Base-by-base conservation (phyloP, 2,888 invertebrate species). In the Lasioglossum vierecki region DNA sequence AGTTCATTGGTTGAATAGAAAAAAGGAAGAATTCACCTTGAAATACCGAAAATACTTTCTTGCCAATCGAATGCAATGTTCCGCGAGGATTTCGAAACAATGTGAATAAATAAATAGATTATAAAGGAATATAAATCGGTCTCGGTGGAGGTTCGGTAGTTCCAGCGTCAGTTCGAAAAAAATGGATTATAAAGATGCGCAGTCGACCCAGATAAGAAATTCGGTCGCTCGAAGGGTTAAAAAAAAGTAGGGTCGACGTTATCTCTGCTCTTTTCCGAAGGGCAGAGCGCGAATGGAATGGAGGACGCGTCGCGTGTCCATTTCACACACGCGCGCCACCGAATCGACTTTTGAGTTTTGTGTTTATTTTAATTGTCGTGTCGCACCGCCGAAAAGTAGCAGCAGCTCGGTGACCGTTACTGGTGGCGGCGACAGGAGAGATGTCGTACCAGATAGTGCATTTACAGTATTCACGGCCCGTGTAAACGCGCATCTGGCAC, bases 361-460 rank as follows among this genome's bases (percentile, higher is more conserved):
- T 46, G 15, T 71, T 13, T 41, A 8, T 13, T 73, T 60, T 60
- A 30, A 63, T 68, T 46, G 30, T 46, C 53, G 44, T 39, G 63
- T 79, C 46, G 72, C 70, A 76, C 76, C 78, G 84, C 77, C 80
- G 87, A 84, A 84, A 84, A 82, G 76, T 66, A 77, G 84, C 68
- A 77, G 84, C 86, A 86, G 77, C 82, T 86, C 76, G 79, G 53
- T 80, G 87, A 86, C 81, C 76, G 79, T 87, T 79, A 87, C 79
- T 88, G 91, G 77, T 86, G 91, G 80, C 88, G 91, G 83, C 91
- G 94, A 94, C 95, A 95, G 95, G 93, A 94, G 95, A 98, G 97
- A 97, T 98, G 98, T 98, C 98, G 99, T 99, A 99, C 99, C 98
- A 99, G 98, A 99, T 98, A 98, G 99, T 99, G 99, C 99, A 99